phyloP scores from a whole-genome alignment of 2,888 invertebrate genomes.

The Ceramica pisi region DNA sequence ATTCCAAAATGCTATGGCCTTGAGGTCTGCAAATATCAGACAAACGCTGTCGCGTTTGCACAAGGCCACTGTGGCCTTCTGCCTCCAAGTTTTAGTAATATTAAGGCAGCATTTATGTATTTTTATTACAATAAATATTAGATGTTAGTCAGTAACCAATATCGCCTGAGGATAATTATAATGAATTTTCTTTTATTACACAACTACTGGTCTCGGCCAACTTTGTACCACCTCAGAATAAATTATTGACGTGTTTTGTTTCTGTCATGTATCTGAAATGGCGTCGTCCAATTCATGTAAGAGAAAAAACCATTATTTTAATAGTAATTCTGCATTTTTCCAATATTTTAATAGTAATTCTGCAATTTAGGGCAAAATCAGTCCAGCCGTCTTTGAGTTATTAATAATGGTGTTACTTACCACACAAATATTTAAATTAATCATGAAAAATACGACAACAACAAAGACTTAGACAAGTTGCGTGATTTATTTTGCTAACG shows the following conservation, averaged over 20 bases:
- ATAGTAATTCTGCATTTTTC: no score
- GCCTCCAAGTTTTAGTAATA: slow-evolving; percentile 19
- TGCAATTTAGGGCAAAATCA: no score
- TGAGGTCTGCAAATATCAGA: slow-evolving; percentile 26
- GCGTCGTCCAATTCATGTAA: no score
- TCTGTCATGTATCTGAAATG: no score
- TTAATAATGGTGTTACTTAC: no score
- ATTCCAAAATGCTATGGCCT: slow-evolving; percentile 20
- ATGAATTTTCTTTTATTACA: neutral
- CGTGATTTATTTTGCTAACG: neutral
- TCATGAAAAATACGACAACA: neutral
- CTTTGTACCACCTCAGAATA: no score
- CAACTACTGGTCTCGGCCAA: no score
- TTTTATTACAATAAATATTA: no score
- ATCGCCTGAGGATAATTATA: neutral
- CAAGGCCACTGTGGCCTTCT: slow-evolving; percentile 41
- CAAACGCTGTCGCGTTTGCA: slow-evolving; percentile 14
- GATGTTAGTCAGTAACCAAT: neutral
- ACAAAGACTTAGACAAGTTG: neutral
- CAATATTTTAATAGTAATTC: no score
- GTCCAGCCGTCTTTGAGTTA: no score
- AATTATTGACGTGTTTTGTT: no score
- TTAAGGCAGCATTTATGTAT: neutral
- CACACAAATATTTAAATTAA: neutral
- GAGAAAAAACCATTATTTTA: no score